phyloP scores from a whole-genome alignment of 2,797 vertebrate species.

The Leptoclinus maculatus region DNA sequence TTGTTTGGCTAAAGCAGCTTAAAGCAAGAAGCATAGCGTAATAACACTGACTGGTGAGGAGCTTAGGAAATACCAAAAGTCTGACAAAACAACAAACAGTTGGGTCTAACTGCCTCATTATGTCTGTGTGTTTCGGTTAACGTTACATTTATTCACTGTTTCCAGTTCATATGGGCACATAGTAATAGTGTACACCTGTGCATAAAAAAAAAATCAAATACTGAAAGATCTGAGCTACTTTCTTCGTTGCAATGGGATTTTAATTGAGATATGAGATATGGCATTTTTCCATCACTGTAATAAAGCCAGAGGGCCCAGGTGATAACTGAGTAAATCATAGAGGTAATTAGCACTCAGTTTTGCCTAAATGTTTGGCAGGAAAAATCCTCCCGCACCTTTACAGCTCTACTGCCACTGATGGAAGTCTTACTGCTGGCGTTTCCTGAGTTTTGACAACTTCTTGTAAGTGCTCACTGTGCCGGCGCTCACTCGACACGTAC shows the following conservation, averaged over 20 bases:
- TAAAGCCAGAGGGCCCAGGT: conserved; percentile 17
- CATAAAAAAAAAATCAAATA: neutral
- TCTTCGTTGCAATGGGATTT: conserved; percentile 2
- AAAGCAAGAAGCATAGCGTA: conserved; percentile 74
- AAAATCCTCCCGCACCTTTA: neutral
- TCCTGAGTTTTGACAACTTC: conserved; percentile 34
- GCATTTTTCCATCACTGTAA: conserved; percentile 16
- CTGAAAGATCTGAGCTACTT: neutral
- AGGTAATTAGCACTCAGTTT: conserved; percentile 18
- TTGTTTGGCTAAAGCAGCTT: conserved; percentile 85
- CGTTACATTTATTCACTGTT: conserved; percentile 8
- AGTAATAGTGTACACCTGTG: neutral
- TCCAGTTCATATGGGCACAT: neutral
- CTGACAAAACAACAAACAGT: conserved; percentile 76
- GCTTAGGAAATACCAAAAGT: conserved; percentile 80
- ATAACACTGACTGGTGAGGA: conserved; percentile 73
- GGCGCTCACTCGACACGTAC: conserved; percentile 64
- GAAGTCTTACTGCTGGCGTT: neutral
- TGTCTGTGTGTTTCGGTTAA: conserved; percentile 37
- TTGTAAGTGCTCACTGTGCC: conserved; percentile 19
- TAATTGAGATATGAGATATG: conserved; percentile 26
- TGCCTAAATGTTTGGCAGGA: conserved; percentile 16
- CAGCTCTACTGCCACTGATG: neutral
- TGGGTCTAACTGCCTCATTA: conserved; percentile 58
- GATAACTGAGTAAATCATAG: conserved; percentile 15